Evolutionary conservation across 2,113 vertebrate genomes (phyloP).

Genomic region (Tauraco erythrolophus): DNA sequence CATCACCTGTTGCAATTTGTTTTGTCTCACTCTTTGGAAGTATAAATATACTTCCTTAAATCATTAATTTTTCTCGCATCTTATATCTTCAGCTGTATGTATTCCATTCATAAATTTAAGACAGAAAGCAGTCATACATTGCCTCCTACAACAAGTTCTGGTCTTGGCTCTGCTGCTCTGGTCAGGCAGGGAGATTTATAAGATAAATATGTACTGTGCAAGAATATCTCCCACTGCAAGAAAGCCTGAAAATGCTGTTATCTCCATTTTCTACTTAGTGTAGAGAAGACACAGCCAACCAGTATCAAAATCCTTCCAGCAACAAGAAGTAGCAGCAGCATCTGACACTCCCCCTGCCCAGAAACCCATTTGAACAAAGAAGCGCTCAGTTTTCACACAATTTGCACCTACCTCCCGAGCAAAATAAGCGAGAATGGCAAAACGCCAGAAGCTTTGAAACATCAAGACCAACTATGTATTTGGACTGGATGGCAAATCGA

Average conservation of each 20-base stretch:
- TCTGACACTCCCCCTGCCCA: neutral
- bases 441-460: neutral
- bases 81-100: neutral
- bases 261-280: neutral
- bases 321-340: neutral
- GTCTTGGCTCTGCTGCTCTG: neutral
- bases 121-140: neutral
- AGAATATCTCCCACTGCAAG: neutral
- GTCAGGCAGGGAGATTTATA: neutral
- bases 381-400: neutral
- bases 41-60: neutral
- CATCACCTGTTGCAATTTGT: neutral
- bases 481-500: neutral
- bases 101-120: no score
- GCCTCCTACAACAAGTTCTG: neutral
- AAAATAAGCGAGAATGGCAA: neutral
- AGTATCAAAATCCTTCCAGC: neutral
- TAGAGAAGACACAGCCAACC: neutral
- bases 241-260: neutral
- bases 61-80: neutral
- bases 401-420: neutral
- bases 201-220: neutral
- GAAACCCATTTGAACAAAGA: neutral
- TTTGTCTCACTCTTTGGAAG: neutral
- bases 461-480: neutral